Evolutionary conservation across 2,888 invertebrate species (phyloP).

Genomic region (Hydrotaea diabolus): DNA sequence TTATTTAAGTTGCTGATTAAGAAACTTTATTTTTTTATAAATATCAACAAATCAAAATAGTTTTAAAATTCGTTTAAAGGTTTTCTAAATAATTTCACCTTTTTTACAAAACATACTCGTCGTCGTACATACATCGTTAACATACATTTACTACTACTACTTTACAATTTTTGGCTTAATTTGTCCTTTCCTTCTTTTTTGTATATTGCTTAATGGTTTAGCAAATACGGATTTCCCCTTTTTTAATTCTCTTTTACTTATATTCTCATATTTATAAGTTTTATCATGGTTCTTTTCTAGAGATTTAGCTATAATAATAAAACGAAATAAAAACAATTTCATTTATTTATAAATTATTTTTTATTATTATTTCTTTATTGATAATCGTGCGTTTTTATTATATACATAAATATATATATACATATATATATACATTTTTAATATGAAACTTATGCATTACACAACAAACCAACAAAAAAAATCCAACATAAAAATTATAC

Average conservation of each 20-base stretch:
- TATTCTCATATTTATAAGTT: constrained; percentile 48
- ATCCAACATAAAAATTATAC: constrained; percentile 55
- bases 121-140: constrained; percentile 25
- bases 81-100: constrained; percentile 32
- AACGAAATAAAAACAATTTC: constrained; percentile 31
- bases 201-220: constrained; percentile 20
- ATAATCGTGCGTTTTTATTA: constrained; percentile 46
- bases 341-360: constrained; percentile 57
- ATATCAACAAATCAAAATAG: constrained; percentile 65
- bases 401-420: constrained; percentile 25
- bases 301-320: constrained; percentile 31
- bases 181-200: neutral
- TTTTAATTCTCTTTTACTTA: constrained; percentile 25
- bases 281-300: constrained; percentile 21
- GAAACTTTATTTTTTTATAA: constrained; percentile 58
- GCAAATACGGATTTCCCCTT: neutral
- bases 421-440: constrained; percentile 21
- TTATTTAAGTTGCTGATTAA: constrained; percentile 48
- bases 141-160: constrained; percentile 17
- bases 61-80: constrained; percentile 57
- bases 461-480: constrained; percentile 24
- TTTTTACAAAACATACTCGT: constrained; percentile 29
- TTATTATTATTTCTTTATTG: constrained; percentile 31
- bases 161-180: constrained; percentile 16
- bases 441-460: constrained; percentile 20